These are phyloP conservation scores for Hemicrepidius hirtus DNA, from an alignment of 2,888 invertebrate genomes.

Conservation along the genomic window DNA sequence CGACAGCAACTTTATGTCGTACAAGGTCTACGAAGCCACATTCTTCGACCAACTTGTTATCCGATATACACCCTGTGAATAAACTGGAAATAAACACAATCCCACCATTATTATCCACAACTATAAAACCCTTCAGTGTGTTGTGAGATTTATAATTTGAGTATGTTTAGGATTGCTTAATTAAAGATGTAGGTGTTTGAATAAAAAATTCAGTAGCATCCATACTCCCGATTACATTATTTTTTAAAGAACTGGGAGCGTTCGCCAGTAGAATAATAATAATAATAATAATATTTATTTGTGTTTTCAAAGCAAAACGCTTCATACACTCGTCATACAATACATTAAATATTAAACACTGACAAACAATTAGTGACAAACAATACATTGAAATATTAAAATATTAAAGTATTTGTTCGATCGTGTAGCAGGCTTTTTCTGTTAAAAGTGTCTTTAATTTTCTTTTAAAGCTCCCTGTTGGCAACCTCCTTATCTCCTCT, in stretches of 20 bases:
- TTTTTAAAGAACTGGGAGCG: not conserved
- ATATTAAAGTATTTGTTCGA: too few relatives aligned
- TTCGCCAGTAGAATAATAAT: not conserved
- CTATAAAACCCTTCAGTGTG: constrained; percentile 4
- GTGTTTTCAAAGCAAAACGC: too few relatives aligned
- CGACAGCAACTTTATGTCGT: not conserved
- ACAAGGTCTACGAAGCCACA: not conserved
- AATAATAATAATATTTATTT: too few relatives aligned
- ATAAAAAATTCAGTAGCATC: constrained; percentile 10
- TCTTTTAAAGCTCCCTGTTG: too few relatives aligned
- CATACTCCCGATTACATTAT: not conserved
- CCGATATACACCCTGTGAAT: constrained; percentile 5
- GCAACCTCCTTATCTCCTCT: too few relatives aligned
- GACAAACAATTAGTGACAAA: too few relatives aligned
- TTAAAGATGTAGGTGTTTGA: not conserved
- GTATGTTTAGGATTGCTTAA: not conserved
- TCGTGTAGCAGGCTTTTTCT: too few relatives aligned
- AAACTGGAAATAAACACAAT: not conserved
- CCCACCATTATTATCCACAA: not conserved
- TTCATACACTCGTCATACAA: too few relatives aligned
- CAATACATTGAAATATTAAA: too few relatives aligned
- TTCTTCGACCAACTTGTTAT: constrained; percentile 8
- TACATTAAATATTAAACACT: too few relatives aligned
- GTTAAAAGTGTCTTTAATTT: too few relatives aligned
- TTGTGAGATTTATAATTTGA: constrained; percentile 8